These are phyloP conservation scores for Pyralis farinalis DNA, from an alignment of 2,888 invertebrate genomes.

Conservation along the genomic window DNA sequence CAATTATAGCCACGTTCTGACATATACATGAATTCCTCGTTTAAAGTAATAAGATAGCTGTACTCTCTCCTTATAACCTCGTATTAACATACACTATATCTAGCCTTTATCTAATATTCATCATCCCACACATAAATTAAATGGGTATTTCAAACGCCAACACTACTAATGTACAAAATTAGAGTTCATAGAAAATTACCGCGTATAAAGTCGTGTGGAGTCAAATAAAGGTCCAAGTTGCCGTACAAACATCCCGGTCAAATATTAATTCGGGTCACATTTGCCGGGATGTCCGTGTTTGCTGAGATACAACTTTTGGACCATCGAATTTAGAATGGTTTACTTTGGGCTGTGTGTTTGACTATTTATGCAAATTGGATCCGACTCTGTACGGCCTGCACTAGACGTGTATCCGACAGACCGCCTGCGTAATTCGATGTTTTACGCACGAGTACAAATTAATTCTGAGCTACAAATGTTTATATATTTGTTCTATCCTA, in stretches of 20 bases:
- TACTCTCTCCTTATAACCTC: too few relatives aligned
- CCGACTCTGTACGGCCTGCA: conserved; percentile 43
- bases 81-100: too few relatives aligned
- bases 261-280: conserved; percentile 78
- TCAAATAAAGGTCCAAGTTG: conserved; percentile 59
- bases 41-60: too few relatives aligned
- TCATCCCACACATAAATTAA: conserved; percentile 35
- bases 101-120: conserved; percentile 20
- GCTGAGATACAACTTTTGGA: conserved; percentile 70
- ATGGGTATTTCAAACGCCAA: conserved; percentile 38
- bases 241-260: conserved; percentile 54
- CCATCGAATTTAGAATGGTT: conserved; percentile 69
- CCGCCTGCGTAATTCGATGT: conserved; percentile 36
- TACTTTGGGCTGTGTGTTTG: conserved; percentile 64
- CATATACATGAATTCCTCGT: too few relatives aligned
- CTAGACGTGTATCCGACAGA: conserved; percentile 25
- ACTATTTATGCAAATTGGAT: conserved; percentile 72
- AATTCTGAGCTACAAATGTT: conserved; percentile 22
- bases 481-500: neutral
- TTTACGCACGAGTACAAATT: conserved; percentile 39
- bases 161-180: conserved; percentile 53
- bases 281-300: conserved; percentile 66
- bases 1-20: too few relatives aligned
- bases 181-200: conserved; percentile 58
- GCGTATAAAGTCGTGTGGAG: conserved; percentile 37